These are phyloP conservation scores for Formica aserva DNA, from an alignment of 2,888 invertebrate species.

Conservation along the genomic window DNA sequence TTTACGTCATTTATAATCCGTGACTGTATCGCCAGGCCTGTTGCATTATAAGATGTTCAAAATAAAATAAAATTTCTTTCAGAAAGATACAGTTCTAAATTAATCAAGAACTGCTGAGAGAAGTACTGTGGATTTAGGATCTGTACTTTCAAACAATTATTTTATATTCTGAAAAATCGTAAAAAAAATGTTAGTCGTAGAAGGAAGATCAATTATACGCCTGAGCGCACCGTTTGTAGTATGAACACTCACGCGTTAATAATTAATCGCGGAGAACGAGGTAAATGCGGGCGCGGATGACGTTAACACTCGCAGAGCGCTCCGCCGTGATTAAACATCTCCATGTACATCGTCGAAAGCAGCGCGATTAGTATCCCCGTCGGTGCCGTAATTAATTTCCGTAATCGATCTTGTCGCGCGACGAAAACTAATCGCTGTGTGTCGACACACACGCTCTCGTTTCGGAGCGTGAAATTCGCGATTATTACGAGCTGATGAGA, in stretches of 20 bases:
- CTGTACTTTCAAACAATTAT: not conserved
- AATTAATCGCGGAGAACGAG: constrained; percentile 36
- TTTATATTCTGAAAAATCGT: not conserved
- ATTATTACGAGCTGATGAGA: not conserved
- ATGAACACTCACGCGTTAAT: constrained; percentile 28
- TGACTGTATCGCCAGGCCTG: not conserved
- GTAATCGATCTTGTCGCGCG: constrained; percentile 43
- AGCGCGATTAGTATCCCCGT: constrained; percentile 38
- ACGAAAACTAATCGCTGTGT: constrained; percentile 42
- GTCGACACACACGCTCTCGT: constrained; percentile 17
- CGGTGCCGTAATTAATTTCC: constrained; percentile 45
- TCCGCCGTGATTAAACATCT: constrained; percentile 43
- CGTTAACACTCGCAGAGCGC: constrained; percentile 31
- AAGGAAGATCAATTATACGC: not conserved
- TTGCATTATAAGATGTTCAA: not conserved
- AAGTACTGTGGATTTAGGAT: not conserved
- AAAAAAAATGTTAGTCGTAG: not conserved
- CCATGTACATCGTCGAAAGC: constrained; percentile 28
- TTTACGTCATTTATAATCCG: not conserved
- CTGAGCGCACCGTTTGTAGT: not conserved
- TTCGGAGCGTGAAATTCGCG: constrained; percentile 2
- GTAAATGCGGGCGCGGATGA: constrained; percentile 32
- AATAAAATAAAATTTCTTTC: constrained; percentile 3
- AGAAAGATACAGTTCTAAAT: not conserved
- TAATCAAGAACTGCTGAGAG: not conserved